These are phyloP conservation scores for Limonius californicus DNA, from an alignment of 1,140 invertebrate species.

Conservation along the genomic window DNA sequence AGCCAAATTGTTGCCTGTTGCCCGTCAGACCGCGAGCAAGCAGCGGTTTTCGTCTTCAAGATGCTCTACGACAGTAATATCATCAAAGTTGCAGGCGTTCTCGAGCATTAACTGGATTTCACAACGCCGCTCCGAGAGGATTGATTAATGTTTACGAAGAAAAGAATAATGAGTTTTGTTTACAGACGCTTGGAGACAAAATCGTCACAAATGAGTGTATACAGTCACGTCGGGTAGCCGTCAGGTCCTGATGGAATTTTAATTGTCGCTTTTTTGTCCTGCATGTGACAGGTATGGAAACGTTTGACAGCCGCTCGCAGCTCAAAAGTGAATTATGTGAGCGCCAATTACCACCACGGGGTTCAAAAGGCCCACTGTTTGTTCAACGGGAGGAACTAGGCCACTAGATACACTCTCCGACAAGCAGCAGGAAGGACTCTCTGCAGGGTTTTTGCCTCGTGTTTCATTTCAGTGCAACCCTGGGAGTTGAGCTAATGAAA, in stretches of 20 bases:
- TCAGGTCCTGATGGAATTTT: conserved; percentile 6
- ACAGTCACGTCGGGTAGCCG: neutral
- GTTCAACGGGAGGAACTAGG: neutral
- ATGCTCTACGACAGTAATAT: conserved; percentile 9
- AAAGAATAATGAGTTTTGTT: conserved; percentile 13
- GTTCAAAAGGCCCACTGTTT: neutral
- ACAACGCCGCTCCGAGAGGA: conserved; percentile 5
- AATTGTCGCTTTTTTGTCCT: conserved; percentile 2
- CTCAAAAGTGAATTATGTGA: conserved; percentile 9
- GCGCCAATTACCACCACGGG: neutral
- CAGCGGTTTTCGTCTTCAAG: conserved; percentile 9
- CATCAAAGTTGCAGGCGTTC: conserved; percentile 12
- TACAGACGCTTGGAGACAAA: conserved; percentile 9
- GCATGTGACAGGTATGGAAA: conserved; percentile 2
- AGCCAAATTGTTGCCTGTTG: conserved; percentile 12
- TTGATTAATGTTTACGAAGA: conserved; percentile 9
- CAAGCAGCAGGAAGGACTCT: neutral
- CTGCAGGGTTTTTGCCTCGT: neutral
- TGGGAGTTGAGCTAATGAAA: neutral
- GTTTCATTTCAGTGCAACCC: no score
- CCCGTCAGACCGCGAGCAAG: conserved; percentile 8
- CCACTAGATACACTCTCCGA: neutral
- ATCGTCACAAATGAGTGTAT: conserved; percentile 6
- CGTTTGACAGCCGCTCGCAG: neutral
- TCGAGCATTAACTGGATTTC: conserved; percentile 4